Evolutionary conservation across 2,888 invertebrate species (phyloP).

Genomic region (Aethes cnicana): DNA sequence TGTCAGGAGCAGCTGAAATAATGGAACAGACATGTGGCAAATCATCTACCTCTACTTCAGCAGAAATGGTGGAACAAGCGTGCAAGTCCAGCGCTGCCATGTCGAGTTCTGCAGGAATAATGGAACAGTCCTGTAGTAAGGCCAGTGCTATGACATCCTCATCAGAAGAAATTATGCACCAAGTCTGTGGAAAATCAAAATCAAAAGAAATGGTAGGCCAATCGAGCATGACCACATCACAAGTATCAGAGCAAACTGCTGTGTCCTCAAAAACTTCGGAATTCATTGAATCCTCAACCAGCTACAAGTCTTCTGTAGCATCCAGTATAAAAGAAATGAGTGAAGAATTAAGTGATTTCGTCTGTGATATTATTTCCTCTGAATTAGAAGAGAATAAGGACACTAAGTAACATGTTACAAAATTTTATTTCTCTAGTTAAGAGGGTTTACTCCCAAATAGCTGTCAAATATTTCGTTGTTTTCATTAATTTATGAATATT

Average conservation of each 20-base stretch:
- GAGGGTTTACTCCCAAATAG: too few relatives aligned
- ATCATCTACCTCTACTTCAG: neutral
- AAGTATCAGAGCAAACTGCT: slow-evolving; percentile 12
- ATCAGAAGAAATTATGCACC: slow-evolving; percentile 34
- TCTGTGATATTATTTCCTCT: slow-evolving; percentile 45
- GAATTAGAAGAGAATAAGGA: slow-evolving; percentile 52
- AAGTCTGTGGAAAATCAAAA: too few relatives aligned
- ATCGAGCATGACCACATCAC: slow-evolving; percentile 11
- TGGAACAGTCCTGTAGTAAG: slow-evolving; percentile 8
- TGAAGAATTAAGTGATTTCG: slow-evolving; percentile 43
- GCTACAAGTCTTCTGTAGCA: slow-evolving; percentile 40
- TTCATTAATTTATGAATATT: too few relatives aligned
- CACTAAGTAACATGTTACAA: slow-evolving; percentile 30
- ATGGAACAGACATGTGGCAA: neutral
- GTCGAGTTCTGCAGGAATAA: neutral
- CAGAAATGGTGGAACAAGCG: slow-evolving; percentile 28
- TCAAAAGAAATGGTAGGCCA: slow-evolving; percentile 33
- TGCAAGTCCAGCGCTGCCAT: slow-evolving; percentile 32
- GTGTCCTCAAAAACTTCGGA: slow-evolving; percentile 15
- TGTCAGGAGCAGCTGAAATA: slow-evolving; percentile 36
- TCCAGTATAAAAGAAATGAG: slow-evolving; percentile 42
- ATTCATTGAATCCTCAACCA: slow-evolving; percentile 11
- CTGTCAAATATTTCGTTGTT: too few relatives aligned
- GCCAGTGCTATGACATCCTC: slow-evolving; percentile 3
- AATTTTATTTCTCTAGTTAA: slow-evolving; percentile 43